Conservation (phyloP, 2,113 vertebrate species). For the Phocoena phocoena region DNA sequence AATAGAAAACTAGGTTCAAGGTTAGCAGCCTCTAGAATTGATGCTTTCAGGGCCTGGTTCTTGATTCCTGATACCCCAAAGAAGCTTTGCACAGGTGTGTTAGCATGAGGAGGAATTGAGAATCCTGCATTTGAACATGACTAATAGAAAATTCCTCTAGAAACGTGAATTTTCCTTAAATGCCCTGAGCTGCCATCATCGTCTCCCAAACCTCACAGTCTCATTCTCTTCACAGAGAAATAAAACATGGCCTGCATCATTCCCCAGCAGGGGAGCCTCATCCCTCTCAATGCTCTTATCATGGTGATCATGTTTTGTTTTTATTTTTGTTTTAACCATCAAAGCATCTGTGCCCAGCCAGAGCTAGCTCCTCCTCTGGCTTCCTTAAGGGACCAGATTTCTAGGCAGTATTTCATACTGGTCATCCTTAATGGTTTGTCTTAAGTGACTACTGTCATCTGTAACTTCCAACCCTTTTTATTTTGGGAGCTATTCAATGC, state of each 20-base stretch:
- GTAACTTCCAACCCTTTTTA: not conserved
- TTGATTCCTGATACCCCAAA: not conserved
- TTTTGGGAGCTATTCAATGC: constrained; percentile 56
- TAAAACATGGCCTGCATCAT: not conserved
- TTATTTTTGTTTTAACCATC: not conserved
- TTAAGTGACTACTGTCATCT: not conserved
- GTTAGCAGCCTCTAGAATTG: not conserved
- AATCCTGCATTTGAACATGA: not conserved
- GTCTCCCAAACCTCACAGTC: not conserved
- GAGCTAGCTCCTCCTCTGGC: not conserved
- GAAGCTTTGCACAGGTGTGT: not conserved
- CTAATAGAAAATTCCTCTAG: not conserved
- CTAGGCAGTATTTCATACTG: not conserved
- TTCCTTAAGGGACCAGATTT: not conserved
- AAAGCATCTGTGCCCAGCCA: not conserved
- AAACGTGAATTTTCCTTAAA: not conserved
- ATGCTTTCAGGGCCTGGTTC: not conserved
- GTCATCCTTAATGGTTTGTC: not conserved
- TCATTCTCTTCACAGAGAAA: not conserved
- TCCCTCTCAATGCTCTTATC: not conserved
- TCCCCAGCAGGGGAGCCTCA: not conserved
- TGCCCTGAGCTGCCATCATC: not conserved
- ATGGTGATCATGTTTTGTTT: not conserved
- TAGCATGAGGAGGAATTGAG: not conserved
- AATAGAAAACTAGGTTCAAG: not conserved